Base-by-base conservation (phyloP, 2,113 vertebrate species). In the Chitala chitala region DNA sequence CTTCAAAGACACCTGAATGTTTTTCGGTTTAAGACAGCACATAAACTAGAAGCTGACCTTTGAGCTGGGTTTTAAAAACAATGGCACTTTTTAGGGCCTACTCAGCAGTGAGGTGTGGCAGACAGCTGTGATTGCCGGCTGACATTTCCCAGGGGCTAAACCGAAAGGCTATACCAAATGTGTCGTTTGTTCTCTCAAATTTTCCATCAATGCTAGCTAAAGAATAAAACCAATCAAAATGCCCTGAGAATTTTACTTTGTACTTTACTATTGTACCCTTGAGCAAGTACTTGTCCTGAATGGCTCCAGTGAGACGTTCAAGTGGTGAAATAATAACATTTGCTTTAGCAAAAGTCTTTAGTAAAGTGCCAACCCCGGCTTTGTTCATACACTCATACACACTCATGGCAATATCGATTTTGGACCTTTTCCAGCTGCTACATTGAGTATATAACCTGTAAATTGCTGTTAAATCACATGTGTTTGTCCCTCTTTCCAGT, bases 21-120 rank as follows among this genome's bases (percentile, higher is more conserved):
- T 90, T 88, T 87, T 88, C 89, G 83, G 83, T 36, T 24, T 48
- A 7, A 65, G 75, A 76, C 84, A 89, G 85, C 66, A 77, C 56
- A 74, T 80, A 82, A 84, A 76, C 76, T 79, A 82, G 82, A 81
- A 86, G 79, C 78, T 88, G 84, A 87, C 85, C 88, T 88, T 90
- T 90, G 81, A 75, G 68, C 79, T 78, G 26, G 0, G 54, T 0
- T 63, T 68, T 68, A 17, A 73, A 82, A 83, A 84, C 69, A 75
- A 73, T 42, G 36, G 29, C 10, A 24, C 66, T 59, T 36, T 26
- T 40, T 9, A 33, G 13, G 54, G 69, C 10, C n/a, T n/a, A 29
- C 42, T n/a, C 7, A 10, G 7, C 13, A 33, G 5, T 20, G 46
- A 42, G 17, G 73, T 31, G 73, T 7, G 31, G 26, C 42, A 68